Evolutionary conservation across 2,888 invertebrate genomes (phyloP).

Genomic region (Watsonalla binaria): DNA sequence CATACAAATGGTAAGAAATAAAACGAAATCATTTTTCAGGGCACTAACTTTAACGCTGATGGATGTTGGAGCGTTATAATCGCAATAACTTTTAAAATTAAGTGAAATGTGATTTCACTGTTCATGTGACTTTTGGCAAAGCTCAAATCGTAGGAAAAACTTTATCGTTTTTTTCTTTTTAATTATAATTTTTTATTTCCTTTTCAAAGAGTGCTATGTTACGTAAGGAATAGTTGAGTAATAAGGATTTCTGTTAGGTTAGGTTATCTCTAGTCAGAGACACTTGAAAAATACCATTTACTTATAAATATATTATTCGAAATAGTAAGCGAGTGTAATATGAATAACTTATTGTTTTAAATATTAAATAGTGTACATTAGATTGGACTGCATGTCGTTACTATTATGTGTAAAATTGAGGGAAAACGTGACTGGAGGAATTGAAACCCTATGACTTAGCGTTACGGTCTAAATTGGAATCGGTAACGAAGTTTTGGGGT

Average conservation of each 20-base stretch:
- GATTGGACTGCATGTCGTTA: slow-evolving; percentile 56
- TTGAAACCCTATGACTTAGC: not conserved
- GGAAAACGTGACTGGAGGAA: slow-evolving; percentile 1
- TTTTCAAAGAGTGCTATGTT: slow-evolving; percentile 72
- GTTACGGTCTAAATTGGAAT: no score
- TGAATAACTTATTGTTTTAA: slow-evolving; percentile 66
- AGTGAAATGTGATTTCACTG: slow-evolving; percentile 72
- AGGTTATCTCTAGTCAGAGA: slow-evolving; percentile 77
- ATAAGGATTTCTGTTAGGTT: slow-evolving; percentile 63
- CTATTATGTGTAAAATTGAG: slow-evolving; percentile 25
- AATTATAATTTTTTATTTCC: slow-evolving; percentile 39
- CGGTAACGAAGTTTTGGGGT: not conserved
- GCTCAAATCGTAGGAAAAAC: slow-evolving; percentile 66
- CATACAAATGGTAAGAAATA: no score
- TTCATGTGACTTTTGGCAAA: slow-evolving; percentile 63
- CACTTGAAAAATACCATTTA: slow-evolving; percentile 72
- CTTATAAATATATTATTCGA: slow-evolving; percentile 67
- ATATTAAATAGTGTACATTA: slow-evolving; percentile 48
- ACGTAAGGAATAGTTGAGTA: slow-evolving; percentile 56
- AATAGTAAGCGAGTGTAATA: slow-evolving; percentile 63
- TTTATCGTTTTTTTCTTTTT: slow-evolving; percentile 30
- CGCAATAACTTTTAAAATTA: slow-evolving; percentile 25
- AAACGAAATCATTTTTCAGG: not conserved
- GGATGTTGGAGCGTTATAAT: slow-evolving; percentile 10
- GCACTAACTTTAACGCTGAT: not conserved